Evolutionary conservation across 1,140 invertebrate genomes (phyloP).

Genomic region (Neoseiulus cucumeris): DNA sequence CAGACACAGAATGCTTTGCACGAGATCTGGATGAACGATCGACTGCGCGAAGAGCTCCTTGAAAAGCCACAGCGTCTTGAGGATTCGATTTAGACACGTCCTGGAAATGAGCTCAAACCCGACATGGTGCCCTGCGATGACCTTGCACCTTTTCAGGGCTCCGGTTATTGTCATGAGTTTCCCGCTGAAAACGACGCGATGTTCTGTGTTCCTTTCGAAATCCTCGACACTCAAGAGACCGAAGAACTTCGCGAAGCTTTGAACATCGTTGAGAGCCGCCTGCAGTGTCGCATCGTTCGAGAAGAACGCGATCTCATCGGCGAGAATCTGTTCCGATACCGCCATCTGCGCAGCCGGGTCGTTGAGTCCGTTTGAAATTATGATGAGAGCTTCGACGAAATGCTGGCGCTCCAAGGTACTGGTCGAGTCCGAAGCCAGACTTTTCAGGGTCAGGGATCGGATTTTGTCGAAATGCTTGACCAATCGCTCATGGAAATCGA

Average conservation of each 20-base stretch:
- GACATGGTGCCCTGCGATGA: neutral
- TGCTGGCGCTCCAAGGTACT: neutral
- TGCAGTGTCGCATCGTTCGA: neutral
- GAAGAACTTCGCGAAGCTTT: neutral
- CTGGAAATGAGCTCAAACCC: neutral
- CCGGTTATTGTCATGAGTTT: neutral
- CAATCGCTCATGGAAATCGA: neutral
- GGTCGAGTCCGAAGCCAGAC: neutral
- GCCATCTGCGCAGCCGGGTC: neutral
- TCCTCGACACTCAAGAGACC: neutral
- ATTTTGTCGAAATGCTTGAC: neutral
- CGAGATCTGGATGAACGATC: neutral
- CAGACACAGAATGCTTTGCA: constrained; percentile 1
- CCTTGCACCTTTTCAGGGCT: neutral
- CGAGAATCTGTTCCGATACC: neutral
- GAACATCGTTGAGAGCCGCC: neutral
- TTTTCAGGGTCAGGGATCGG: neutral
- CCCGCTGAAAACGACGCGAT: neutral
- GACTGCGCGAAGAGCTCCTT: neutral
- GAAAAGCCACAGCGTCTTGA: neutral
- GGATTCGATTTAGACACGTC: neutral
- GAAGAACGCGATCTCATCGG: neutral
- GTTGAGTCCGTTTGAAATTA: neutral
- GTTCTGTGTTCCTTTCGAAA: neutral
- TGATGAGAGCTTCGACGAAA: neutral